phyloP scores from a whole-genome alignment of 2,797 vertebrate genomes.

The Enoplosus armatus region DNA sequence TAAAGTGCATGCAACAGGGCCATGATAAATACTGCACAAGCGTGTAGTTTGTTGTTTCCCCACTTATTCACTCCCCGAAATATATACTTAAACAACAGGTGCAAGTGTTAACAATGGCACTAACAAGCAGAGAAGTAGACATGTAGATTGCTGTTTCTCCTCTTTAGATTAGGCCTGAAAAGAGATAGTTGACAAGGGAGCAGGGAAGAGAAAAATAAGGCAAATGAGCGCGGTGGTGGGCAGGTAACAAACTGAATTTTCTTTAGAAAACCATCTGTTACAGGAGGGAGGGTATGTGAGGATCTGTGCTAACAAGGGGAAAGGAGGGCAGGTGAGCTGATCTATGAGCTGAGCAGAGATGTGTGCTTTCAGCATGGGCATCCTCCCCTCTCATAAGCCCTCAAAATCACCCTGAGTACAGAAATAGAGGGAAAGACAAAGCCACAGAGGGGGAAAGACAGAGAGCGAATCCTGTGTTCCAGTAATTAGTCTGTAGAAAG shows the following conservation, averaged over 20 bases:
- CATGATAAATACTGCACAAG: conserved; percentile 28
- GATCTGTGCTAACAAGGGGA: conserved; percentile 65
- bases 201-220: conserved; percentile 50
- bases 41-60: conserved; percentile 17
- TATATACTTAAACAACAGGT: conserved; percentile 37
- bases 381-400: conserved; percentile 62
- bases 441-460: conserved; percentile 48
- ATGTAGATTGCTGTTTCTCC: conserved; percentile 44
- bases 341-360: conserved; percentile 61
- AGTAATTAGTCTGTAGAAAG: conserved; percentile 83
- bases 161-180: conserved; percentile 48
- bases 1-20: conserved; percentile 12
- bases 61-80: conserved; percentile 26
- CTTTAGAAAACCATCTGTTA: conserved; percentile 63
- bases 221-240: conserved; percentile 56
- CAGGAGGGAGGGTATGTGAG: conserved; percentile 43
- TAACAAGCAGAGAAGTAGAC: conserved; percentile 49
- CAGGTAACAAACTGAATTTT: conserved; percentile 61
- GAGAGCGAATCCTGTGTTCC: conserved; percentile 72
- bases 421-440: conserved; percentile 53
- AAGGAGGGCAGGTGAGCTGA: conserved; percentile 71
- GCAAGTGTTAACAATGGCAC: conserved; percentile 39
- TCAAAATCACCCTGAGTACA: conserved; percentile 57
- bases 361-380: conserved; percentile 53
- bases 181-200: conserved; percentile 50